Base-by-base conservation (phyloP, 2,888 invertebrate genomes). In the Drosophila kokeensis region DNA sequence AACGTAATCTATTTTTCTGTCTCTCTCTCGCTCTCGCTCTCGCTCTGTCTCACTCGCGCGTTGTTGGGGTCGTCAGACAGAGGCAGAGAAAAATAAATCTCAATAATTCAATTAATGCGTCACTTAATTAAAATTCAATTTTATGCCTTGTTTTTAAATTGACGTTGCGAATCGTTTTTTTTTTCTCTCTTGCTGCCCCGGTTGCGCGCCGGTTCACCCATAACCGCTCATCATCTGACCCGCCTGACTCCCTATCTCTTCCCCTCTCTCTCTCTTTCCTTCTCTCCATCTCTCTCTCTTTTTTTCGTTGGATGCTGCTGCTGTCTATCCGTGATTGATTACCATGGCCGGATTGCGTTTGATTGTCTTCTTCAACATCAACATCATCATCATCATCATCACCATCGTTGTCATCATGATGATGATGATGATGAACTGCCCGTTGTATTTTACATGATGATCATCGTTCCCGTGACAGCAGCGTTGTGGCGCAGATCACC, bases 401-500 rank as follows among this genome's bases (percentile, higher is more conserved):
- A 18, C 18, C 24, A 6, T 71, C 38, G 27, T 1, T 29, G 24
- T 48, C 49, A 27, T 70, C 48, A 27, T 32, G 21, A 48, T 54
- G 30, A 45, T 45, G 30, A 45, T 45, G 45, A 15, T 21, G 45
- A 4, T 45, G 45, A 15, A 45, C 45, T 24, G 45, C 58, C 50
- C 53, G 24, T 30, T 49, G 13, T 3, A 18, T 52, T 13, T 45
- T 4, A 24, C 21, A 15, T 52, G 38, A 54, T 54, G 45, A 21
- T 38, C 53, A 34, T 34, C 30, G 24, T 13, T 24, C 34, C 55
- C 64, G 80, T 62, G 83, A 82, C 73, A 87, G 87, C 90, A 95
- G 94, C 82, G 94, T 95, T 89, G 94, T 95, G 89, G 94, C 94
- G 65, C 94, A 94, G 87, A 93, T 95, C 89, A 93, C 93, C 70